Evolutionary conservation across 2,113 vertebrate species (phyloP).

Genomic region (Poecile atricapillus): DNA sequence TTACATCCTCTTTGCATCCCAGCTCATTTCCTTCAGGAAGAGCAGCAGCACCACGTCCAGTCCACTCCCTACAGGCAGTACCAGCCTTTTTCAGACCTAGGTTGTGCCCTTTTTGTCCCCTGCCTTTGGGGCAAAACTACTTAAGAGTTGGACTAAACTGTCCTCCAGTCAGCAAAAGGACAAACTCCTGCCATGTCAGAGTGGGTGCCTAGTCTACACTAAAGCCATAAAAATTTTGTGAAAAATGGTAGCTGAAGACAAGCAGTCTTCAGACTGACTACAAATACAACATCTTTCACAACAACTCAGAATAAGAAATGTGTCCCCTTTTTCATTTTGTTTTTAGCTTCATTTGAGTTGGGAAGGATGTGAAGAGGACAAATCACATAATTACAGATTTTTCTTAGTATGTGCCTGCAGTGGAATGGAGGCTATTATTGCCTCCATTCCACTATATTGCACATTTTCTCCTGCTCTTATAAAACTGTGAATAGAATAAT

Average conservation of each 20-base stretch:
- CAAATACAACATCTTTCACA: background rate
- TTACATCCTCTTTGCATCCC: background rate
- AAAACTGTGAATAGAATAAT: background rate
- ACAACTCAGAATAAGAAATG: background rate
- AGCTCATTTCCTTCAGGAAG: background rate
- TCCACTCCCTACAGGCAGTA: background rate
- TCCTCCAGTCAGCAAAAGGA: background rate
- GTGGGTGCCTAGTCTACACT: background rate
- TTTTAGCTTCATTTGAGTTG: background rate
- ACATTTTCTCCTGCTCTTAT: background rate
- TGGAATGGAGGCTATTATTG: background rate
- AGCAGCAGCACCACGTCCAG: fast-evolving
- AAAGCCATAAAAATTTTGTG: background rate
- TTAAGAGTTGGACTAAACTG: background rate
- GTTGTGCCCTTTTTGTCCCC: background rate
- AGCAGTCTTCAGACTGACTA: background rate
- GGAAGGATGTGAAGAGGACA: background rate
- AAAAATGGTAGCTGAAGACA: background rate
- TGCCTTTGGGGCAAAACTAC: background rate
- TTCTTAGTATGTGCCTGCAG: background rate
- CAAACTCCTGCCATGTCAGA: background rate
- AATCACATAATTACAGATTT: background rate
- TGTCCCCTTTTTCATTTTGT: background rate
- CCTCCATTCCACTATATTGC: no score
- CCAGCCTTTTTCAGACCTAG: background rate